Conservation (phyloP, 2,797 vertebrate species). For the Cottoperca gobio region DNA sequence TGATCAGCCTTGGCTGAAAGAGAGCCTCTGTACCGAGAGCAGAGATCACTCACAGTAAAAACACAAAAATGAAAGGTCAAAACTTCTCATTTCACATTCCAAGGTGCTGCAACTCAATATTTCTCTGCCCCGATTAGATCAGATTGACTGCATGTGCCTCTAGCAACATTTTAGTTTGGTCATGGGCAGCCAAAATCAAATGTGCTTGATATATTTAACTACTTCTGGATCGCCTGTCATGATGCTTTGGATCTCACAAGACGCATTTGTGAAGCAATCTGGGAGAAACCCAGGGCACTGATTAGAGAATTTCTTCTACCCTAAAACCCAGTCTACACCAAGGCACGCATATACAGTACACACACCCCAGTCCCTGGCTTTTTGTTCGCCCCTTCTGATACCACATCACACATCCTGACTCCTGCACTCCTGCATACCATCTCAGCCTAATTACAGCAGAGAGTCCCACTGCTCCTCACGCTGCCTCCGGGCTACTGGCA, state of each 20-base stretch:
- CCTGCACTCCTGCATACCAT: conserved; percentile 60
- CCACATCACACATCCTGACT: conserved; percentile 71
- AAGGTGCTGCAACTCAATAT: conserved; percentile 40
- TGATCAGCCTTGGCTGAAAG: conserved; percentile 28
- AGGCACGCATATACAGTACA: conserved; percentile 26
- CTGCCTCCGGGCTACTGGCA: conserved; percentile 58
- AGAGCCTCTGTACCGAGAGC: conserved; percentile 23
- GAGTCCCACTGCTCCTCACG: conserved; percentile 55
- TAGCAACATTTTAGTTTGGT: conserved; percentile 45
- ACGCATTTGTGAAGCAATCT: conserved; percentile 51
- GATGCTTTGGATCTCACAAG: conserved; percentile 58
- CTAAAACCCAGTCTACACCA: conserved; percentile 26
- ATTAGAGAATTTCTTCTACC: conserved; percentile 64
- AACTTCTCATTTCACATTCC: conserved; percentile 53
- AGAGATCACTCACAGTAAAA: conserved; percentile 32
- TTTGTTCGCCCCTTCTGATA: conserved; percentile 64
- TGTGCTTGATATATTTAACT: conserved; percentile 51
- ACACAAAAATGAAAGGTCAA: conserved; percentile 38
- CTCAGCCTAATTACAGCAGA: conserved; percentile 73
- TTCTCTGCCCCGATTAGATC: conserved; percentile 35
- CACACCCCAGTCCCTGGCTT: conserved; percentile 44
- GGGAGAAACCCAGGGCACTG: conserved; percentile 49
- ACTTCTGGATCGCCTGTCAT: conserved; percentile 23
- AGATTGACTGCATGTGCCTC: conserved; percentile 39
- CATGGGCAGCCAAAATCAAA: too few species aligned